Evolutionary conservation across 2,797 vertebrate species (phyloP), one percentile per base, ranked within the genome.

Genomic region (Neosilurus mollespiculum): DNA sequence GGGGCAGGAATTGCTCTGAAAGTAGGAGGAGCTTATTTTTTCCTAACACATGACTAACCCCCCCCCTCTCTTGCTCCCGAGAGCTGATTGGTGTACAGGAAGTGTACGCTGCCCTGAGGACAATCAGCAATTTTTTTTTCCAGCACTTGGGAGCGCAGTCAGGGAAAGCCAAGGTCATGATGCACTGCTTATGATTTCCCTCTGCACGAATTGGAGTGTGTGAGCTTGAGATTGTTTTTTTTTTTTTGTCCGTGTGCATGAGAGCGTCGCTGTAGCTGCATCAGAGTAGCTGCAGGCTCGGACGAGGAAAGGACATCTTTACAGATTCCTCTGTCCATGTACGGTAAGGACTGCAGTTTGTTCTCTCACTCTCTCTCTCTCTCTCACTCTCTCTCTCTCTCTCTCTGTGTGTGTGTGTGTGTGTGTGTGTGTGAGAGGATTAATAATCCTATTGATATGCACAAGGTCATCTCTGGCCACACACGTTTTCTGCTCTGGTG

Each of bases 151-250:
- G 89, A 87, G 91, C 83, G 87, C 88, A 86, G 86, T 88, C 73
- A 4, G 90, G 91, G 92, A 62, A 93, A 92, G 87, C 93, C 94
- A 95, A 95, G 94, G 94, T 95, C 94, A 95, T 93, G 90, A 88
- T 90, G 59, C 88, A 88, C 90, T 73, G 82, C 89, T 88, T 86
- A 85, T 62, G 84, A 84, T 81, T 91, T 89, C 89, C 89, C 88
- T 49, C 49, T 67, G 75, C 61, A 82, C 67, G 15, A 14, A 18
- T 26, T 61, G 26, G 85, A 54, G 84, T 83, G 81, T 81, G 87
- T 81, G 86, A 66, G 83, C 62, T 51, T 6, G 86, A 79, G 87
- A 84, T 26, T 54, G 78, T 84, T 30, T 30, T 83, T 30, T 18
- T 78, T 87, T 88, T 89, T 89, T 88, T 87, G 87, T 86, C 26